A percentile compares a stretch with the other conserved stretches of the same genome.
Conservation (phyloP, 2,888 invertebrate species). For the Caenorhabditis japonica region DNA sequence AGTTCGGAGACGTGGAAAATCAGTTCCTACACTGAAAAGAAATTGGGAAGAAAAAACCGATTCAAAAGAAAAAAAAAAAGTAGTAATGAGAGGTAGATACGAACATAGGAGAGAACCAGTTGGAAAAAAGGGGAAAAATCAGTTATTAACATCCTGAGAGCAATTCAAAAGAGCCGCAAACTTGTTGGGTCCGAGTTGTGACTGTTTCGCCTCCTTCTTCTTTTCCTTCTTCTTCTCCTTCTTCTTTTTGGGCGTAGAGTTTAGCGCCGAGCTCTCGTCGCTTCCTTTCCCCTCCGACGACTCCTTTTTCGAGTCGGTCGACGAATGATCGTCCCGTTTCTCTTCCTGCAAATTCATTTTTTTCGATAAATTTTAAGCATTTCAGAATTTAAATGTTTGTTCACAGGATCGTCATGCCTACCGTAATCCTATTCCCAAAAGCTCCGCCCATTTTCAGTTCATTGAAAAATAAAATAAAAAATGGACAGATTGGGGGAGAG, state of each 20-base stretch:
- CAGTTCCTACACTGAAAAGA: constrained; percentile 3
- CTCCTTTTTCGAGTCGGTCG: background rate
- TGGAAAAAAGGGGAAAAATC: background rate
- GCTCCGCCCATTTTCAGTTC: no score
- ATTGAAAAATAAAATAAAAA: no score
- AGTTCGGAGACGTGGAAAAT: background rate
- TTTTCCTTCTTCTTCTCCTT: constrained; percentile 41
- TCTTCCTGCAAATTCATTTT: no score
- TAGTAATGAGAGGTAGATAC: background rate
- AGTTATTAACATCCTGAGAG: constrained; percentile 7
- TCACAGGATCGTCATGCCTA: no score
- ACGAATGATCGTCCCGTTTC: background rate
- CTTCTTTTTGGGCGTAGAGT: constrained; percentile 29
- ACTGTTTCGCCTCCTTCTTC: constrained; percentile 43
- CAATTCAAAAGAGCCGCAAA: constrained; percentile 31
- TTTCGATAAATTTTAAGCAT: no score
- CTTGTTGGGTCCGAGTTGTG: constrained; percentile 32
- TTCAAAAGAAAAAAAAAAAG: background rate
- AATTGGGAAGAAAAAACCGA: no score
- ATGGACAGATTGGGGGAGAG: no score
- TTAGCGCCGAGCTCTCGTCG: background rate
- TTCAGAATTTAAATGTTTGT: no score
- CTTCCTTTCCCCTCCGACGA: background rate
- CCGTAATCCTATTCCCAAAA: no score
- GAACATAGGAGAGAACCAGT: background rate